Evolutionary conservation across 2,888 invertebrate genomes (phyloP), one percentile per base, ranked within the genome.

Genomic region (Corbicula japonica): DNA sequence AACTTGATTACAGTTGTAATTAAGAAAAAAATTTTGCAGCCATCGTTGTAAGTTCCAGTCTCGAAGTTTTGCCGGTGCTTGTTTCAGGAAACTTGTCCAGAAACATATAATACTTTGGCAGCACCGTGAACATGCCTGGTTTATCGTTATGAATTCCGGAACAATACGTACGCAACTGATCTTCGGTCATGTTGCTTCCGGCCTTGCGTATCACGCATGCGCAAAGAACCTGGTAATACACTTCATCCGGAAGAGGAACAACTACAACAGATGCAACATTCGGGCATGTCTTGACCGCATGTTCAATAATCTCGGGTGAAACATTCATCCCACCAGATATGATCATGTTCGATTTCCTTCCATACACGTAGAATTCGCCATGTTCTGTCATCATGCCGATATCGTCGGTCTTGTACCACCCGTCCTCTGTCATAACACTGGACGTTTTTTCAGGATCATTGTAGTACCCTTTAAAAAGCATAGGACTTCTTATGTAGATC

Each of bases 181-280:
- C 63, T 61, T 75, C 82, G 6, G 77, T 78, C 6, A 75, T 60
- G 60, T 70, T 62, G 52, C 71, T 71, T 56, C 80, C 85, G 2
- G 23, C 41, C 26, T 73, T 26, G 1, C 62, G 35, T 8, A 71
- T 61, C 5, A 85, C 80, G 71, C 82, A 85, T 63, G 82, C 85
- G 77, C 85, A 85, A 8, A 85, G 44, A 30, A 74, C 75, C 35
- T 85, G 85, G 52, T 76, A 83, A 15, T 72, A 50, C 15, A 65
- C 62, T n/a, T 77, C 69, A 56, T 85, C 76, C 10, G 83, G 66
- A 12, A 85, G 65, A 12, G 83, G 80, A 28, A 80, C 76, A 21
- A 81, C 58, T 12, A 75, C 63, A 23, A 70, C 80, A 23, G 50
- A 30, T 1, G 56, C 44, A 2, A 81, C 30, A 8, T 60, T 65